Evolutionary conservation across 2,797 vertebrate species (phyloP).

Genomic region (Limosa lapponica): DNA sequence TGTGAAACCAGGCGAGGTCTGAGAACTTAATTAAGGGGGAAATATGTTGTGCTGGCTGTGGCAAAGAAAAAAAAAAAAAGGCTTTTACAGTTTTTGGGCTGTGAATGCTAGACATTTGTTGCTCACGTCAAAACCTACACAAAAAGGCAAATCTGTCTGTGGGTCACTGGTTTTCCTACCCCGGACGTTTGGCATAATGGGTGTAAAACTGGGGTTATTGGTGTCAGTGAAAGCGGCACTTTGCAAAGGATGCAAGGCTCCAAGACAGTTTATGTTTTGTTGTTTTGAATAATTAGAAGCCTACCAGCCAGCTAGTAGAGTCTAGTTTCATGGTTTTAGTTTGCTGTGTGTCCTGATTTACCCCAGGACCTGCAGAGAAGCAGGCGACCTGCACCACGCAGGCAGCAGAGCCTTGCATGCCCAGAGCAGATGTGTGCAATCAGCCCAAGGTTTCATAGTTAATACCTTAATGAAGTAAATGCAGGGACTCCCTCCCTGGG

Average conservation of each 20-base stretch:
- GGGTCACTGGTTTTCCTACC: not conserved
- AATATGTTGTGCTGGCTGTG: slow-evolving; percentile 8
- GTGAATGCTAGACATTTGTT: not conserved
- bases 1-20: not conserved
- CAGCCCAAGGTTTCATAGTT: accelerated
- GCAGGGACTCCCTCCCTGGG: not conserved
- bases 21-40: slow-evolving; percentile 54
- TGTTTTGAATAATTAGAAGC: not conserved
- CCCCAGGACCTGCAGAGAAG: accelerated
- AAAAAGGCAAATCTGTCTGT: not conserved
- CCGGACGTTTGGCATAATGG: not conserved
- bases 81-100: not conserved
- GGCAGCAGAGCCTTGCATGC: not conserved
- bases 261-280: not conserved
- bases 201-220: not conserved
- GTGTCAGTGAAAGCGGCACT: not conserved
- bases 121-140: not conserved
- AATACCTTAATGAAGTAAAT: not conserved
- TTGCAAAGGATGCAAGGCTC: not conserved
- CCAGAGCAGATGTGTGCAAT: not conserved
- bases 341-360: not conserved
- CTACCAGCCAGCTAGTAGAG: not conserved
- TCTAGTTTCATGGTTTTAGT: not conserved
- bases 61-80: slow-evolving; percentile 12
- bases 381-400: not conserved